These are phyloP conservation scores for Climacteris rufus DNA, from an alignment of 2,113 vertebrate species.

Conservation along the genomic window DNA sequence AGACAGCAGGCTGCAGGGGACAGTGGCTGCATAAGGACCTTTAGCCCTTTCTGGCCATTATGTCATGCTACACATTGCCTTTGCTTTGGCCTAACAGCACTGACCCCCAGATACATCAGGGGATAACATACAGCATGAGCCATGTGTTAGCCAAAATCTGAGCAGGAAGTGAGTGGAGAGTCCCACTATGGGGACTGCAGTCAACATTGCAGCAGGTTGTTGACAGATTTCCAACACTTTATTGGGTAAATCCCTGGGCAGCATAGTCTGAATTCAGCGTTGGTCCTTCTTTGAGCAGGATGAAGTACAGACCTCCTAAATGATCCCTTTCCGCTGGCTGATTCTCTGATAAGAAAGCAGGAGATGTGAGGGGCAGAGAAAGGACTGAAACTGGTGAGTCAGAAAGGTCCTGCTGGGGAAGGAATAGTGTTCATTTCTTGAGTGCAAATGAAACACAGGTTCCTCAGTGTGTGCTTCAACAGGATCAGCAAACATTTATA, in stretches of 20 bases:
- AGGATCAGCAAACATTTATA: neutral
- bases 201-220: neutral
- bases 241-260: neutral
- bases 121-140: neutral
- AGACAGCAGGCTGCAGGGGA: neutral
- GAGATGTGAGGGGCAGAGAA: neutral
- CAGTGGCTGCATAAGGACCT: neutral
- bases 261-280: neutral
- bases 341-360: neutral
- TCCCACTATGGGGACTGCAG: neutral
- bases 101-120: neutral
- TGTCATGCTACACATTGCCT: accelerated
- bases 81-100: neutral
- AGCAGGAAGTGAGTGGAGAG: neutral
- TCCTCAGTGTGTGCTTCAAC: neutral
- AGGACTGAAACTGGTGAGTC: neutral
- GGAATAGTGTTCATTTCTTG: neutral
- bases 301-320: neutral
- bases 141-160: neutral
- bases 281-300: neutral
- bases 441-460: neutral
- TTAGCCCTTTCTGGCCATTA: neutral
- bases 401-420: neutral
- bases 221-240: neutral
- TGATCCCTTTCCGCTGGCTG: neutral